Conservation (phyloP, 2,113 vertebrate genomes). For the Laticauda colubrina region DNA sequence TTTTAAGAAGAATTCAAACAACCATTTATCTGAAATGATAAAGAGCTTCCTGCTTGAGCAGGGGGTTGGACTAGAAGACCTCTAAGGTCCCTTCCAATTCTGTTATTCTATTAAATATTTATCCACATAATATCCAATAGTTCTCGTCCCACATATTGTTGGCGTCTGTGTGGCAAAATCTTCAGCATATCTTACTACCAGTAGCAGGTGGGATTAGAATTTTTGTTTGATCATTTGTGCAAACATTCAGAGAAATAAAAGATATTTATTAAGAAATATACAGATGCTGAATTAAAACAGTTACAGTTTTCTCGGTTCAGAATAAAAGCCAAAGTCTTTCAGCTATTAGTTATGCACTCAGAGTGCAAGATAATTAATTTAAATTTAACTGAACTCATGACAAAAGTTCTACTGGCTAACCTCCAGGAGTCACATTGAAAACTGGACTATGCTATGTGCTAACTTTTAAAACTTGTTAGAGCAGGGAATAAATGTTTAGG, state of each 20-base stretch:
- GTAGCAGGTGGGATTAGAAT: neutral
- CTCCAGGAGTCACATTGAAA: neutral
- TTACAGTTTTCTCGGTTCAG: neutral
- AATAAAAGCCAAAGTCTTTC: neutral
- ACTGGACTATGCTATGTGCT: neutral
- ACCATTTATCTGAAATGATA: too few relatives aligned
- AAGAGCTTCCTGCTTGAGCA: too few relatives aligned
- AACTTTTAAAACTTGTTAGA: neutral
- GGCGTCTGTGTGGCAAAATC: neutral
- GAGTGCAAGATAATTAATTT: neutral
- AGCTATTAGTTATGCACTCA: neutral
- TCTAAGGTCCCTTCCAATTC: too few relatives aligned
- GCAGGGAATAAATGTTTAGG: neutral
- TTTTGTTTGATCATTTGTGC: neutral
- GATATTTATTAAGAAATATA: neutral
- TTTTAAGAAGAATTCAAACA: too few relatives aligned
- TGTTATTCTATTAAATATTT: too few relatives aligned
- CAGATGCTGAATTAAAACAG: neutral
- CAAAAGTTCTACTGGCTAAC: neutral
- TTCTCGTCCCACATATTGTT: neutral
- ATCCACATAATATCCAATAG: neutral
- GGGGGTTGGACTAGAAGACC: too few relatives aligned
- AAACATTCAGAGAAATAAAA: neutral
- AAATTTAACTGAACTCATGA: neutral
- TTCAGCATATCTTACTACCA: neutral